Evolutionary conservation across 1,140 invertebrate genomes (phyloP).

Genomic region (Zaprionus tsacasi): DNA sequence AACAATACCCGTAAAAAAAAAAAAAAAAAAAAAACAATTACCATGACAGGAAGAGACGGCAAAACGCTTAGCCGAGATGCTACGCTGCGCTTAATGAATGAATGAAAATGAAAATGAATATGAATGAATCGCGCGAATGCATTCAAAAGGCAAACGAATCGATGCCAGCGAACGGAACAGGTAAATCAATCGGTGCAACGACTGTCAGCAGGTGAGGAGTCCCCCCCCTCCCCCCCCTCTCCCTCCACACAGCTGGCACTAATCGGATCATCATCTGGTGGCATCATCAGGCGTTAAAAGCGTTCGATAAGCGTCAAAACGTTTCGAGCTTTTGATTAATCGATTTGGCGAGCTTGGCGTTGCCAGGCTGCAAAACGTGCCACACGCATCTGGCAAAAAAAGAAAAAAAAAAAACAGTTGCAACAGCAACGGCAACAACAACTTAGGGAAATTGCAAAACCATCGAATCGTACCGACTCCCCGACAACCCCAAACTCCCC

Average conservation of each 20-base stretch:
- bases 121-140: slow-evolving; percentile 35
- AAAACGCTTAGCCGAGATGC: slow-evolving; percentile 33
- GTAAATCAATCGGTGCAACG: slow-evolving; percentile 39
- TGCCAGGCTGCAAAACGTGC: slow-evolving; percentile 25
- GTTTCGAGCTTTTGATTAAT: slow-evolving; percentile 47
- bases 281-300: slow-evolving; percentile 37
- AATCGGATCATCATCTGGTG: slow-evolving; percentile 31
- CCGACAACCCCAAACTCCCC: slow-evolving; percentile 13
- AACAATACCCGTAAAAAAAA: slow-evolving; percentile 41
- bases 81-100: slow-evolving; percentile 35
- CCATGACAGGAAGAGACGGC: background rate
- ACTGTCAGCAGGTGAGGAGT: background rate
- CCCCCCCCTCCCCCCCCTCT: background rate
- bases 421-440: slow-evolving; percentile 25
- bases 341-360: slow-evolving; percentile 4
- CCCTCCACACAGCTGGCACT: background rate
- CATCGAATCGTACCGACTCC: slow-evolving; percentile 36
- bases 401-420: slow-evolving; percentile 20
- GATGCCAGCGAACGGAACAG: slow-evolving; percentile 42
- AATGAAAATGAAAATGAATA: slow-evolving; percentile 9
- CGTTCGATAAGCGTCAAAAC: slow-evolving; percentile 44
- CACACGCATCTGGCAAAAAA: slow-evolving; percentile 42
- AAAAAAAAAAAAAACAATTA: slow-evolving; percentile 41
- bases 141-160: slow-evolving; percentile 32
- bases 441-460: slow-evolving; percentile 59